Conservation (phyloP, 2,113 vertebrate genomes). For the Sterna hirundo region DNA sequence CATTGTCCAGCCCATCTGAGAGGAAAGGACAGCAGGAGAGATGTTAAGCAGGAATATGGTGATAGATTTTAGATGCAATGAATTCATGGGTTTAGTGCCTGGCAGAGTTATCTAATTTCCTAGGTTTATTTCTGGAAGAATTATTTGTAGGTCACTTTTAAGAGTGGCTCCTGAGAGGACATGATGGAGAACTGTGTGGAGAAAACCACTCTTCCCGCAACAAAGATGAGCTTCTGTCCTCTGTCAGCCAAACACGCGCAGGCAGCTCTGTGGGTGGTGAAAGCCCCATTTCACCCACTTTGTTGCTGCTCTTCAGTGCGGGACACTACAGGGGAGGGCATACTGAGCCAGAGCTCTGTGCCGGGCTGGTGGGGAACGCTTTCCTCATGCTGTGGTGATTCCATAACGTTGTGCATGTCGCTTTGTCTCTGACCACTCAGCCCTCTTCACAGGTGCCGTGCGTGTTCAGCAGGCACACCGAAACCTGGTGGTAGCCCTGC, state of each 20-base stretch:
- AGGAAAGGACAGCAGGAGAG: neutral
- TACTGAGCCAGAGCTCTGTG: neutral
- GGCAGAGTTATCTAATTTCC: neutral
- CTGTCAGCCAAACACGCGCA: neutral
- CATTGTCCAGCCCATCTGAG: neutral
- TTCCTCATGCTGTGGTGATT: neutral
- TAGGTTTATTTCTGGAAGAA: neutral
- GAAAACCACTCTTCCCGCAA: neutral
- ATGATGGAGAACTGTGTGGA: neutral
- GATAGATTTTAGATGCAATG: neutral
- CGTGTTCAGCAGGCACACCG: neutral
- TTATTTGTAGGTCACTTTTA: neutral
- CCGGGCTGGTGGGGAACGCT: neutral
- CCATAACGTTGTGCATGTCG: rapidly evolving
- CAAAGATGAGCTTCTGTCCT: neutral
- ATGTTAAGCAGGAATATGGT: rapidly evolving
- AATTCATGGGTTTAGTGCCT: neutral
- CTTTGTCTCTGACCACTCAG: neutral
- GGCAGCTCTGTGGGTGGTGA: neutral
- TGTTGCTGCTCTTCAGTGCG: neutral
- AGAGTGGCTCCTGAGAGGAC: neutral
- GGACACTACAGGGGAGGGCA: rapidly evolving
- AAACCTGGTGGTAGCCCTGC: neutral
- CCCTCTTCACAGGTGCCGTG: neutral
- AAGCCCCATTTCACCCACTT: neutral